Evolutionary conservation across 2,797 vertebrate genomes (phyloP).

Genomic region (Enteromius anoplus): DNA sequence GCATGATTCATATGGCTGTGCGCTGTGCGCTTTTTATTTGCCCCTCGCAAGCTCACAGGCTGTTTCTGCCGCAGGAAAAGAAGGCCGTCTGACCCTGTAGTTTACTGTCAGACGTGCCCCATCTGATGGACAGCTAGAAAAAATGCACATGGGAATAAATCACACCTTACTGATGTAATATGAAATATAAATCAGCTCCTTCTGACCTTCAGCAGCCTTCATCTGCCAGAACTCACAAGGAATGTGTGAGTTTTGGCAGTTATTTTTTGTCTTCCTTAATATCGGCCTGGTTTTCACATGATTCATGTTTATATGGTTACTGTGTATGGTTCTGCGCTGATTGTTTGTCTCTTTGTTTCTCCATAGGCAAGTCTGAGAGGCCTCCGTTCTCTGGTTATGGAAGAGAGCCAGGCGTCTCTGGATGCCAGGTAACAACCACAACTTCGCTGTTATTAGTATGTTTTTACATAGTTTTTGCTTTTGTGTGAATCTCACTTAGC

Average conservation of each 20-base stretch:
- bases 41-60: slow-evolving; percentile 65
- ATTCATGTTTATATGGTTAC: not conserved
- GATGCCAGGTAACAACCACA: slow-evolving; percentile 86
- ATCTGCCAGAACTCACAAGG: not conserved
- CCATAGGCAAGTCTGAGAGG: slow-evolving; percentile 76
- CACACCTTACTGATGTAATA: slow-evolving; percentile 17
- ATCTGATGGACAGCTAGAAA: not conserved
- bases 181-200: slow-evolving; percentile 54
- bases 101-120: slow-evolving; percentile 8
- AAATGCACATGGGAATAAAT: slow-evolving; percentile 1
- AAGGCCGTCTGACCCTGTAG: slow-evolving; percentile 12
- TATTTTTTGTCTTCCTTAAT: slow-evolving; percentile 3
- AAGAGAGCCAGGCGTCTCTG: slow-evolving; percentile 85
- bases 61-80: slow-evolving; percentile 65
- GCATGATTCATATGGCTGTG: slow-evolving; percentile 83
- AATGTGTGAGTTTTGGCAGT: slow-evolving; percentile 34
- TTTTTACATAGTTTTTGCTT: slow-evolving; percentile 18
- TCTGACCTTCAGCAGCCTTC: slow-evolving; percentile 7
- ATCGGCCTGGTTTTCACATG: slow-evolving; percentile 14
- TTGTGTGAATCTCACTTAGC: slow-evolving; percentile 28
- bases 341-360: slow-evolving; percentile 68
- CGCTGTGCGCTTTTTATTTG: slow-evolving; percentile 71
- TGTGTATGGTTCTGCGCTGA: not conserved
- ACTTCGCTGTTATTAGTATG: not conserved
- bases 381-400: slow-evolving; percentile 78